Evolutionary conservation across 2,888 invertebrate genomes (phyloP).

Genomic region (Calameuta idolon): DNA sequence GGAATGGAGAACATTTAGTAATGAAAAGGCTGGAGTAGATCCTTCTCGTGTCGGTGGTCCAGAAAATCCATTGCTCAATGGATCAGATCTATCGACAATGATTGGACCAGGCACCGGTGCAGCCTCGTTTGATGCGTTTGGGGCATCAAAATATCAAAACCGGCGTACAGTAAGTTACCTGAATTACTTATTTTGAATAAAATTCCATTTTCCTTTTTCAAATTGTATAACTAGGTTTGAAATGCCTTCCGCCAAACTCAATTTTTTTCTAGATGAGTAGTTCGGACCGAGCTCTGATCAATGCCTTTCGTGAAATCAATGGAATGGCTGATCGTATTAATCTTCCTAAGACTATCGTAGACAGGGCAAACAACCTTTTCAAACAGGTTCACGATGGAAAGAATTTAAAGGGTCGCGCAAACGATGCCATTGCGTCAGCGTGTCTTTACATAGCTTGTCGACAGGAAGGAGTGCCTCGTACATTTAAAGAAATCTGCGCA

Average conservation of each 20-base stretch:
- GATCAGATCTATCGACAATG: constrained; percentile 96
- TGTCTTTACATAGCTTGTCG: constrained; percentile 99
- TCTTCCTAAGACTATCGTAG: constrained; percentile 95
- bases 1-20: constrained; percentile 99
- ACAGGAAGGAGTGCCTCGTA: constrained; percentile 98
- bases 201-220: not conserved
- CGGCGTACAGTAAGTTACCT: constrained; percentile 70
- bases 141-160: constrained; percentile 76
- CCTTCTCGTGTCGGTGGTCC: constrained; percentile 99
- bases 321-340: constrained; percentile 99
- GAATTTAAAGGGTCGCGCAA: constrained; percentile 93
- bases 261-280: constrained; percentile 85
- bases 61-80: constrained; percentile 95
- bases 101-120: constrained; percentile 81
- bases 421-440: constrained; percentile 98
- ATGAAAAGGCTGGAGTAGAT: constrained; percentile 96
- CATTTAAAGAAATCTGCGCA: constrained; percentile 99
- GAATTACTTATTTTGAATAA: not conserved
- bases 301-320: constrained; percentile 96
- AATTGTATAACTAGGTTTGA: not conserved
- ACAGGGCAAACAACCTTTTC: constrained; percentile 95
- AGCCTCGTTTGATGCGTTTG: constrained; percentile 90
- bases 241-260: not conserved
- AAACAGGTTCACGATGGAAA: constrained; percentile 99
- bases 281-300: constrained; percentile 93